A percentile compares a stretch with the other conserved stretches of the same genome.
Conservation (phyloP, 1,140 invertebrate genomes). For the Philaenus spumarius region DNA sequence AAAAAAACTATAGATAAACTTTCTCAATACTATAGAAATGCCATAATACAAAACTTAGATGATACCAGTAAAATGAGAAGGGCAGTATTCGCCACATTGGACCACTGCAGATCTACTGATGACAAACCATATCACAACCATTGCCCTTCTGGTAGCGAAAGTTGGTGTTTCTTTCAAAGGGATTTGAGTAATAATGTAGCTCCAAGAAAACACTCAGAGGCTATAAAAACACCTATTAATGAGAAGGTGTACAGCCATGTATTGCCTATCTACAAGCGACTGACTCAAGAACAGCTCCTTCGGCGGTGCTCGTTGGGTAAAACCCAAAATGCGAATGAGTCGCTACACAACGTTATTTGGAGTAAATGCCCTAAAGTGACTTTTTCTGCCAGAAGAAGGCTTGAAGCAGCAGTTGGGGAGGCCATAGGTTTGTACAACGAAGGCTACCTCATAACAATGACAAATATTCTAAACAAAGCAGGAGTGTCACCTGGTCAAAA, state of each 20-base stretch:
- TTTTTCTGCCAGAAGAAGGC: too few species aligned
- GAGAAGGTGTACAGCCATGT: not conserved
- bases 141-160: constrained; percentile 17
- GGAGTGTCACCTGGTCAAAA: too few species aligned
- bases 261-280: not conserved
- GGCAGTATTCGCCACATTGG: constrained; percentile 17
- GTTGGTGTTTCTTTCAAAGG: constrained; percentile 22
- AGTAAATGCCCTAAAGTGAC: too few species aligned
- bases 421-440: too few species aligned
- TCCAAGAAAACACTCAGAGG: not conserved
- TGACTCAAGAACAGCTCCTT: too few species aligned
- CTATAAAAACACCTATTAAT: not conserved
- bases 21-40: constrained; percentile 11
- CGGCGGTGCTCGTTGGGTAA: too few species aligned
- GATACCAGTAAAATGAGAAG: constrained; percentile 15
- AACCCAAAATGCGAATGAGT: too few species aligned
- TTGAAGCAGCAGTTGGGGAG: too few species aligned
- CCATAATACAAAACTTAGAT: not conserved
- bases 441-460: too few species aligned
- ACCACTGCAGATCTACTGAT: constrained; percentile 21
- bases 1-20: constrained; percentile 9
- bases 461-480: too few species aligned
- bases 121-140: constrained; percentile 19
- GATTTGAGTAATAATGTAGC: not conserved
- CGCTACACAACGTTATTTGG: too few species aligned